Conservation (phyloP, 2,888 invertebrate species). For the Patella depressa region DNA sequence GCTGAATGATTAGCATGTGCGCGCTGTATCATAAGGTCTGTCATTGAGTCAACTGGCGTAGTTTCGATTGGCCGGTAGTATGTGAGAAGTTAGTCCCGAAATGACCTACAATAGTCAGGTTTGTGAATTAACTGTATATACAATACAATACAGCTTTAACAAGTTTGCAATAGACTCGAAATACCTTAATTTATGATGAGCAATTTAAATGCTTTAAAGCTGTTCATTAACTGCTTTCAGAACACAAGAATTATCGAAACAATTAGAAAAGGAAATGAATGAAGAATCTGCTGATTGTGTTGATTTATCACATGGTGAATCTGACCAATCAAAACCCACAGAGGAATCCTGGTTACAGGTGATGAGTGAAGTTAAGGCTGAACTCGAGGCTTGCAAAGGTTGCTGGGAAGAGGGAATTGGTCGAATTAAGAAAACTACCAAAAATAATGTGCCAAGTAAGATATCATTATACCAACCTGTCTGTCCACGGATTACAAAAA, state of each 20-base stretch:
- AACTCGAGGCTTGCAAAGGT: constrained; percentile 59
- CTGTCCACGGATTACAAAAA: too few species aligned
- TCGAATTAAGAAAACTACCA: constrained; percentile 39
- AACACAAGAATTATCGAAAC: constrained; percentile 34
- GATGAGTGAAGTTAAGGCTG: constrained; percentile 53
- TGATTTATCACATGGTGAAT: neutral
- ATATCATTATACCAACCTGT: neutral
- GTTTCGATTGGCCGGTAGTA: too few species aligned
- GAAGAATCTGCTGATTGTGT: neutral
- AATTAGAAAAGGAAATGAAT: constrained; percentile 37
- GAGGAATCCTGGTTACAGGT: constrained; percentile 31
- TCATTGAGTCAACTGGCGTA: too few species aligned
- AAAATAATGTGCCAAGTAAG: constrained; percentile 17
- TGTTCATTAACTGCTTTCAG: constrained; percentile 18
- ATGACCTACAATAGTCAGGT: too few species aligned
- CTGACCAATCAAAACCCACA: constrained; percentile 14
- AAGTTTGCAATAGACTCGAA: too few species aligned
- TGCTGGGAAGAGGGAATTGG: constrained; percentile 59
- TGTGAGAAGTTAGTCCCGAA: too few species aligned
- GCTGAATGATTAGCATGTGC: too few species aligned
- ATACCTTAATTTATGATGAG: too few species aligned
- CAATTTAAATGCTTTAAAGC: too few species aligned
- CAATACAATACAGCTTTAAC: too few species aligned
- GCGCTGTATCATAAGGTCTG: too few species aligned
- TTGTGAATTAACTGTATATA: too few species aligned